Percentiles rank a stretch among this genome's conserved stretches.
These are phyloP conservation scores for Gymnogyps californianus DNA, from an alignment of 2,113 vertebrate species.

Conservation along the genomic window DNA sequence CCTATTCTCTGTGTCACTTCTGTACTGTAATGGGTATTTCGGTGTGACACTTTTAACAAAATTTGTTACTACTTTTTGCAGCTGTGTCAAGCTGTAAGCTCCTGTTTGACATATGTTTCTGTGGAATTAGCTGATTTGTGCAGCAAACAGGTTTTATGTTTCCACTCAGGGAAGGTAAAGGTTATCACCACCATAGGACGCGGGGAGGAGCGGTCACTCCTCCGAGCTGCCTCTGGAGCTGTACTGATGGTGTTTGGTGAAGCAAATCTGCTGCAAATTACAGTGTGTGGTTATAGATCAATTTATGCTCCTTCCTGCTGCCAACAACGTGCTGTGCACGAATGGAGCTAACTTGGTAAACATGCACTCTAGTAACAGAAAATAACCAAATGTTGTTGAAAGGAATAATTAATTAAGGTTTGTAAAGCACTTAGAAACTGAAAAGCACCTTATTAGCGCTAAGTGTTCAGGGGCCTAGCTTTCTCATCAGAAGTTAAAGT, in stretches of 20 bases:
- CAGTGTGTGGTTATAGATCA: conserved; percentile 47
- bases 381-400: conserved; percentile 45
- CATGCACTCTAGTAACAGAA: conserved; percentile 18
- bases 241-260: conserved; percentile 27
- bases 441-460: conserved; percentile 43
- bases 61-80: neutral
- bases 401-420: conserved; percentile 64
- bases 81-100: neutral
- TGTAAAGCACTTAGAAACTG: conserved; percentile 48
- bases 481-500: neutral
- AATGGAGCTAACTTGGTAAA: conserved; percentile 47
- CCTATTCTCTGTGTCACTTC: neutral
- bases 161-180: neutral
- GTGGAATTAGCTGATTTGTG: neutral
- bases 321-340: conserved; percentile 43
- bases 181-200: neutral
- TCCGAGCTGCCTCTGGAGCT: neutral
- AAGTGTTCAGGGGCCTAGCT: neutral
- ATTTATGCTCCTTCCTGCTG: conserved; percentile 49
- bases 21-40: neutral
- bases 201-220: neutral
- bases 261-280: conserved; percentile 62
- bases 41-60: neutral
- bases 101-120: neutral
- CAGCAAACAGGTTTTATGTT: neutral